These are phyloP conservation scores for Carpatolechia fugitivella DNA, from an alignment of 2,888 invertebrate genomes.

Conservation along the genomic window DNA sequence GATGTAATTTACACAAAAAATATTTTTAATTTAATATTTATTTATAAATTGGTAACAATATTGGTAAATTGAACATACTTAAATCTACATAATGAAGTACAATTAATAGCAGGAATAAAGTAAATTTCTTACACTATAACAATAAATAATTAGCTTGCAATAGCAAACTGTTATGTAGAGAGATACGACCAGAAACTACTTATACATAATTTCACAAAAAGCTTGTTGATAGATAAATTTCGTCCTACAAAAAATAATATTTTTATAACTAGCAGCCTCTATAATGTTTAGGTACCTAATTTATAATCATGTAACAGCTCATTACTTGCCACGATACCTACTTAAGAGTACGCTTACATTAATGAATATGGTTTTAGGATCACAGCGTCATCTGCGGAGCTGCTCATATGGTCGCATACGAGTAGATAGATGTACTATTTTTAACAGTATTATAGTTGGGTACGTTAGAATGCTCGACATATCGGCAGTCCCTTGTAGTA, in stretches of 20 bases:
- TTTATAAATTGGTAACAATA: slow-evolving; percentile 52
- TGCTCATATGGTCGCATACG: not conserved
- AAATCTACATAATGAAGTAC: not conserved
- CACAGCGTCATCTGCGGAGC: slow-evolving; percentile 7
- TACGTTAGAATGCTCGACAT: slow-evolving; percentile 80
- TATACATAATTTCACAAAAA: not conserved
- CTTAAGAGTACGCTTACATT: no score
- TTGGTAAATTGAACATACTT: slow-evolving; percentile 34
- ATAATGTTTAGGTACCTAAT: not conserved
- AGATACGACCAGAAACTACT: not conserved
- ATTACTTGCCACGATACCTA: no score
- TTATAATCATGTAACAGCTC: no score
- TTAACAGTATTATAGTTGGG: not conserved
- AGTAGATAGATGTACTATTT: not conserved
- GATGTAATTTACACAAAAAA: no score
- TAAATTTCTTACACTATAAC: slow-evolving; percentile 30
- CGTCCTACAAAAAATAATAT: not conserved
- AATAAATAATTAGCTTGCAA: slow-evolving; percentile 60
- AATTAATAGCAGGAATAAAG: not conserved
- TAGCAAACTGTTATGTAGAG: slow-evolving; percentile 39
- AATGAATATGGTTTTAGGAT: slow-evolving; percentile 13
- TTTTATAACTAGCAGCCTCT: slow-evolving; percentile 28
- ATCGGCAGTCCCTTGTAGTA: slow-evolving; percentile 83
- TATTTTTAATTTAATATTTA: not conserved
- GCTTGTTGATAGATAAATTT: not conserved